Base-by-base conservation (phyloP, 2,113 vertebrate genomes). In the Catharus fuscescens region DNA sequence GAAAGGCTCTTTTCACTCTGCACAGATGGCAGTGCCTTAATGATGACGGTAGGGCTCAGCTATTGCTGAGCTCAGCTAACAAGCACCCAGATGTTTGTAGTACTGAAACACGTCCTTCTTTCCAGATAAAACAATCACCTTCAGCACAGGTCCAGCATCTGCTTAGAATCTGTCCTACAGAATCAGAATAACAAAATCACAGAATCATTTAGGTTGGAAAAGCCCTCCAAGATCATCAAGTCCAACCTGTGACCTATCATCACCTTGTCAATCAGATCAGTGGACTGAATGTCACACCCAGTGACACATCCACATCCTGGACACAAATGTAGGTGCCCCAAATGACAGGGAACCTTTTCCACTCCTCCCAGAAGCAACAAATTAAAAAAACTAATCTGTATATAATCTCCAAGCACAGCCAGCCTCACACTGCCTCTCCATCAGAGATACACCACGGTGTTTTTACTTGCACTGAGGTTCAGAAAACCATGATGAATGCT, bases 31-130 rank as follows among this genome's bases (percentile, higher is more conserved):
- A 71, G 62, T 8, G 64, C 82, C 86, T 87, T 80, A 79, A 70
- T 23, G 71, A 52, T 3, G 16, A 80, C 0, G 9, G 83, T 2
- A 76, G 60, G 2, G 80, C 76, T 86, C 79, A 64, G 72, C 93
- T 73, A 73, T 4, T 67, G 90, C 90, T 95, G 93, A 92, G 85
- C 92, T 94, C 92, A 94, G 83, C 80, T 76, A 31, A 61, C 73
- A 87, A 73, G 57, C 65, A 86, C 21, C 85, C 95, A 96, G 90
- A 95, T 94, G 93, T 91, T 82, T 73, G 4, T 9, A 15, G 53
- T 17, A 72, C 2, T 90, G 64, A 87, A 90, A 80, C 61, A 56
- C 10, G 0, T 44, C 74, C 64, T 70, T 45, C 85, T 76, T 59
- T 73, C 71, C 72, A 93, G 42, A 78, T 72, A 38, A 25, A 81